A percentile compares a stretch with the other conserved stretches of the same genome.
Evolutionary conservation across 1,140 invertebrate genomes (phyloP).

Genomic region (Apocrypta bakeri): DNA sequence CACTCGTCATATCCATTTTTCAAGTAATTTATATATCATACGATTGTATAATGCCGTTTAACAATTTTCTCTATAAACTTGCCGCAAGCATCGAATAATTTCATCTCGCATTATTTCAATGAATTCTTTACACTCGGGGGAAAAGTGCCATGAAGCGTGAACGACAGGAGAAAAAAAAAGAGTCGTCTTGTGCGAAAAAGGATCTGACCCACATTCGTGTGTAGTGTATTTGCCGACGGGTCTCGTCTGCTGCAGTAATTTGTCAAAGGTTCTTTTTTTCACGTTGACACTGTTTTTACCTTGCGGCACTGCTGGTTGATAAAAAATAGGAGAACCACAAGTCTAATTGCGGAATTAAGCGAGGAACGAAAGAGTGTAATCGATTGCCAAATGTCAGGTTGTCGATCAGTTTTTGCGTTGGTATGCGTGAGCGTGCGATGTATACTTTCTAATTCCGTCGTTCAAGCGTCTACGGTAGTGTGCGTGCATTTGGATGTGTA

Average conservation of each 20-base stretch:
- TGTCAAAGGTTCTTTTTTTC: not conserved
- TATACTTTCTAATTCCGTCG: slow-evolving; percentile 31
- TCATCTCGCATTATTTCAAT: not conserved
- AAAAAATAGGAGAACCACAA: not conserved
- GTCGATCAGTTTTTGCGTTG: slow-evolving; percentile 1
- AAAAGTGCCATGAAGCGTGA: not conserved
- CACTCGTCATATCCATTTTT: not conserved
- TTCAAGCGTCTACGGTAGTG: not conserved
- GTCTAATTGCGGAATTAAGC: not conserved
- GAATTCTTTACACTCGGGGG: not conserved
- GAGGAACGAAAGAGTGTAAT: not conserved
- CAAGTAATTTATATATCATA: too few species aligned
- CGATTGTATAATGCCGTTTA: too few species aligned
- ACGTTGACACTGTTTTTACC: not conserved
- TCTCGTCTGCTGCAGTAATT: not conserved
- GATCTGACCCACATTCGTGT: not conserved
- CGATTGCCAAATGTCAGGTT: slow-evolving; percentile 9
- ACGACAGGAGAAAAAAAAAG: not conserved
- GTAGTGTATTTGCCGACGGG: not conserved
- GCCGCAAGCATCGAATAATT: too few species aligned
- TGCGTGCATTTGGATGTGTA: not conserved
- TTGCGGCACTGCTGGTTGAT: not conserved
- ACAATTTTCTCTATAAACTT: too few species aligned
- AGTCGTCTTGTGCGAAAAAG: not conserved
- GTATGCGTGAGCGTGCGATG: not conserved